These are phyloP conservation scores for Andrena trimmerana DNA, from an alignment of 2,888 invertebrate species.

Conservation along the genomic window DNA sequence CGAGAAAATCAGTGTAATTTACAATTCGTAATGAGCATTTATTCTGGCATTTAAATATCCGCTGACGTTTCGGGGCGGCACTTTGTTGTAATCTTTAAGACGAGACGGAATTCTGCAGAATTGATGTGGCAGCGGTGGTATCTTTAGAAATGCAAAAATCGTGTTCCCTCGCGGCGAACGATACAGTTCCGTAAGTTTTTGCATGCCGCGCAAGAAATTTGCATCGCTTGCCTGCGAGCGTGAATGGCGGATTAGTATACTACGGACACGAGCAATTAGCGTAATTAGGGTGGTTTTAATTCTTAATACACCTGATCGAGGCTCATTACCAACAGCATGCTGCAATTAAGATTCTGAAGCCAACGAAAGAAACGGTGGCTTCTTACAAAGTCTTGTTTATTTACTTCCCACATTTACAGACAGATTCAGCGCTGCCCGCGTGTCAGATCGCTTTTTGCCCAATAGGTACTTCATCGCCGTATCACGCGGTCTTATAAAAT, in stretches of 20 bases:
- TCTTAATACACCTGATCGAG: slow-evolving; percentile 38
- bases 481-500: neutral
- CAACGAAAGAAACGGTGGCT: neutral
- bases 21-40: too few relatives aligned
- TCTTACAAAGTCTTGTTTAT: neutral
- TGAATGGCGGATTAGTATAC: neutral
- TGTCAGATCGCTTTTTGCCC: neutral
- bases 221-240: slow-evolving; percentile 2
- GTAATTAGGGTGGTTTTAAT: neutral
- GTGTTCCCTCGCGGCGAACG: neutral
- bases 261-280: slow-evolving; percentile 24
- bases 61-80: neutral
- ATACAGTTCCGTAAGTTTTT: neutral
- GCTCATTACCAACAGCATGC: slow-evolving; percentile 24
- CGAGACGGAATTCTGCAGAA: neutral
- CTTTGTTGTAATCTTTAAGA: neutral
- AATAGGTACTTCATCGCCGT: neutral
- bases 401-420: neutral
- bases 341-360: slow-evolving; percentile 36
- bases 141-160: neutral
- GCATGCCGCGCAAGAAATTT: slow-evolving; percentile 1
- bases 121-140: neutral
- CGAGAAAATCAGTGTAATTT: too few relatives aligned
- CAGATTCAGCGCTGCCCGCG: neutral
- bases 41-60: neutral